Evolutionary conservation across 1,140 invertebrate species (phyloP).

Genomic region (Meteorus sp.): DNA sequence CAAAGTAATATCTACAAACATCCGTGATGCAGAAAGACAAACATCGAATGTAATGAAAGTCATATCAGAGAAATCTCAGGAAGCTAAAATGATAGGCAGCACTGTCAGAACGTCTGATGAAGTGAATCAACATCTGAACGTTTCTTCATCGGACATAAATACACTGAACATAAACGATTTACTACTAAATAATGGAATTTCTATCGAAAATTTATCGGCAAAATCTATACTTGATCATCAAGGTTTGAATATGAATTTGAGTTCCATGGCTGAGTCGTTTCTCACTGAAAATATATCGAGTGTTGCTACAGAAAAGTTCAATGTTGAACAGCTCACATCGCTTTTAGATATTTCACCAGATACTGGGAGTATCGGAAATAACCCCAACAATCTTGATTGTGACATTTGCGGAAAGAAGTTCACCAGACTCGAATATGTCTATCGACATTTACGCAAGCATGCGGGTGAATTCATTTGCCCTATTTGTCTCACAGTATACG

Average conservation of each 20-base stretch:
- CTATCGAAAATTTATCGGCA: constrained; percentile 28
- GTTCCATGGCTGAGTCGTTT: constrained; percentile 27
- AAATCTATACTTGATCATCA: constrained; percentile 32
- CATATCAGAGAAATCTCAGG: constrained; percentile 26
- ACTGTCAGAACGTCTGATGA: constrained; percentile 8
- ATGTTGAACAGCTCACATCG: constrained; percentile 29
- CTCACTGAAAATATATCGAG: constrained; percentile 27
- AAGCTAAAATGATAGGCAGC: constrained; percentile 21
- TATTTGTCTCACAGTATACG: constrained; percentile 35
- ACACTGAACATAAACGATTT: constrained; percentile 30
- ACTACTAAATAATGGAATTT: constrained; percentile 24
- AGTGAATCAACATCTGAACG: constrained; percentile 24
- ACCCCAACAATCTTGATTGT: constrained; percentile 39
- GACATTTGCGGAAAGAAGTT: constrained; percentile 59
- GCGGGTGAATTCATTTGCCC: constrained; percentile 55
- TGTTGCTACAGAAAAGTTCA: constrained; percentile 27
- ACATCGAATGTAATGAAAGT: constrained; percentile 29
- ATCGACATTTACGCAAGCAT: constrained; percentile 57
- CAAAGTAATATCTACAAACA: constrained; percentile 24
- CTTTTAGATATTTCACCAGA: constrained; percentile 29
- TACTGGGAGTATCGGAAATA: constrained; percentile 18
- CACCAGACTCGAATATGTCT: constrained; percentile 50
- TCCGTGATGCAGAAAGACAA: constrained; percentile 27
- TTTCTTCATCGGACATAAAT: constrained; percentile 27
- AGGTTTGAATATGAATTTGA: constrained; percentile 28